Base-by-base conservation (phyloP, 2,113 vertebrate species). In the Nothocercus julius region DNA sequence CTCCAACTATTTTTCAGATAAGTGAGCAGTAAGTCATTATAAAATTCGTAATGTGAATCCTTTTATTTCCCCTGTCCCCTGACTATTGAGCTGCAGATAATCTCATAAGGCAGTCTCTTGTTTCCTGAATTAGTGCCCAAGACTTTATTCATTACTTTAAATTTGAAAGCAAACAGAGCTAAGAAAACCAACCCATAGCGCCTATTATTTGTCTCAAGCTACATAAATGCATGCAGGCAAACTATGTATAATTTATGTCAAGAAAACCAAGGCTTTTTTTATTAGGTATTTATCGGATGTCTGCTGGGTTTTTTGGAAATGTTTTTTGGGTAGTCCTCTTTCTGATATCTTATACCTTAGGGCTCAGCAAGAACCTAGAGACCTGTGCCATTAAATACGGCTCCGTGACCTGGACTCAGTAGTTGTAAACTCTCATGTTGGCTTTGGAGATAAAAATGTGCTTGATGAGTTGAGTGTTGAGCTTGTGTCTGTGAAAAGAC, bases 11-110 rank as follows among this genome's bases (percentile, higher is more conserved):
- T 97, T 95, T 90, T 97, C 92, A 96, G 96, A 95, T 96, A 97
- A 96, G 87, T 84, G 90, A 96, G 90, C 92, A 87, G 88, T 95
- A 96, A 97, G 95, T 97, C 92, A 95, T 97, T 96, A 96, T 93
- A 91, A 97, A 97, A 96, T 67, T 61, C 2, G 11, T 94, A 96
- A 95, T 96, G 80, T 81, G 96, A 92, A 95, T 91, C 80, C 85
- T 95, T 97, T 97, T 95, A 94, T 96, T 96, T 95, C 84, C 77
- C 86, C 82, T 30, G 51, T 87, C 93, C 89, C 93, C 70, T 92
- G 92, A 94, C 90, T 95, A 47, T 67, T 86, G 92, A 91, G 92
- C 90, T 87, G 90, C 93, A 93, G 92, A 91, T 92, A 94, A 94
- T 96, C 93, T 96, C 95, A 76, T 76, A 96, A 95, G 94, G 69